phyloP scores from a whole-genome alignment of 1,140 invertebrate species.

The Notospermus geniculatus region DNA sequence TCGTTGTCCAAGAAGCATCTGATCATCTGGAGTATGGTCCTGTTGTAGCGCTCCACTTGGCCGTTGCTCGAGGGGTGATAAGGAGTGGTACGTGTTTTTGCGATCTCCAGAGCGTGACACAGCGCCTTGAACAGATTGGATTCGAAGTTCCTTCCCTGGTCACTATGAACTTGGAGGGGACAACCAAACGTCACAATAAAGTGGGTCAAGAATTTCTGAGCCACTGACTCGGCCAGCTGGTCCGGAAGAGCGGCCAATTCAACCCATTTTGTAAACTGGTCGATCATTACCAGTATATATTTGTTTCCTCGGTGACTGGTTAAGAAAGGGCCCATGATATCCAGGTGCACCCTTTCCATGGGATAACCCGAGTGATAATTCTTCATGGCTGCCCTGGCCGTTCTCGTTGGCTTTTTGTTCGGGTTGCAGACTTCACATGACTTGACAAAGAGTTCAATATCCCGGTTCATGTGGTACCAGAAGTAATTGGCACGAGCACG shows the following conservation, averaged over 20 bases:
- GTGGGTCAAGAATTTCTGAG: not conserved
- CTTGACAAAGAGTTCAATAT: constrained; percentile 11
- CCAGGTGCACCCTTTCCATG: constrained; percentile 23
- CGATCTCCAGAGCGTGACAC: constrained; percentile 15
- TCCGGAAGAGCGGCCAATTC: not conserved
- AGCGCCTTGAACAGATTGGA: constrained; percentile 12
- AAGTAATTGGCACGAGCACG: constrained; percentile 8
- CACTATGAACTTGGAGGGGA: constrained; percentile 17
- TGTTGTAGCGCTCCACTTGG: constrained; percentile 21
- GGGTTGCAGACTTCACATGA: constrained; percentile 16
- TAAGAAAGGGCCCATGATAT: constrained; percentile 15
- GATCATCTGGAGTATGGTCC: constrained; percentile 13
- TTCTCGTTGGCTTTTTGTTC: constrained; percentile 18
- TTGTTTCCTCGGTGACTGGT: constrained; percentile 13
- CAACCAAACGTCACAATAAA: constrained; percentile 11
- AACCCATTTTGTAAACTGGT: constrained; percentile 17
- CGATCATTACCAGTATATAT: constrained; percentile 12
- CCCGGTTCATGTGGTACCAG: constrained; percentile 5
- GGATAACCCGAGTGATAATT: constrained; percentile 15
- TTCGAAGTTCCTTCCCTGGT: constrained; percentile 11
- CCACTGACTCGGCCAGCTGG: not conserved
- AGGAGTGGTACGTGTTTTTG: constrained; percentile 23
- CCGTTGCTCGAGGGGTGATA: constrained; percentile 24
- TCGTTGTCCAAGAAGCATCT: constrained; percentile 14
- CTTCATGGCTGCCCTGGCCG: constrained; percentile 7